Conservation (phyloP, 2,113 vertebrate genomes). For the Acrocephalus arundinaceus region DNA sequence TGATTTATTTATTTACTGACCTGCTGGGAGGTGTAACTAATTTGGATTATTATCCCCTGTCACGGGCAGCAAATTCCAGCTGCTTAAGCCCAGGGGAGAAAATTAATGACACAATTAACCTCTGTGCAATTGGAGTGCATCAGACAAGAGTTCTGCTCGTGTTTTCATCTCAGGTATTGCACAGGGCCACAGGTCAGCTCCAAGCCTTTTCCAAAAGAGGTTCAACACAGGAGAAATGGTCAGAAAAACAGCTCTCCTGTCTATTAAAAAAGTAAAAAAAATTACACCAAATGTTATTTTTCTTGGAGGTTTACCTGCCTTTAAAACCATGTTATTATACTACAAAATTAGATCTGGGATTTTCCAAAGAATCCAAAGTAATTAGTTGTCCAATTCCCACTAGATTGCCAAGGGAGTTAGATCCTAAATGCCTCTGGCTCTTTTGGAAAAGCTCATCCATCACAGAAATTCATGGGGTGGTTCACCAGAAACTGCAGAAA, state of each 20-base stretch:
- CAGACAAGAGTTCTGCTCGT: not conserved
- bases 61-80: not conserved
- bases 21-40: slow-evolving; percentile 27
- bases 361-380: slow-evolving; percentile 33
- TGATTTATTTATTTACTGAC: slow-evolving; percentile 50
- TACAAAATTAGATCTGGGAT: slow-evolving; percentile 50
- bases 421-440: slow-evolving; percentile 29
- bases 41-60: slow-evolving; percentile 31
- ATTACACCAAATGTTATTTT: not conserved
- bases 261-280: not conserved
- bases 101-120: not conserved
- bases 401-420: not conserved
- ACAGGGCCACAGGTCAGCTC: not conserved
- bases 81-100: not conserved
- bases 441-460: not conserved
- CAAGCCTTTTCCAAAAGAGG: not conserved
- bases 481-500: not conserved
- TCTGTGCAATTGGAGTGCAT: not conserved
- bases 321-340: not conserved
- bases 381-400: slow-evolving; percentile 25
- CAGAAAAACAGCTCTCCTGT: not conserved
- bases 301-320: not conserved
- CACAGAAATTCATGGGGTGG: not conserved
- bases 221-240: rapidly evolving
- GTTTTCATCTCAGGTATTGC: not conserved